Conservation (phyloP, 2,888 invertebrate genomes). For the Ecdyonurus torrentis region DNA sequence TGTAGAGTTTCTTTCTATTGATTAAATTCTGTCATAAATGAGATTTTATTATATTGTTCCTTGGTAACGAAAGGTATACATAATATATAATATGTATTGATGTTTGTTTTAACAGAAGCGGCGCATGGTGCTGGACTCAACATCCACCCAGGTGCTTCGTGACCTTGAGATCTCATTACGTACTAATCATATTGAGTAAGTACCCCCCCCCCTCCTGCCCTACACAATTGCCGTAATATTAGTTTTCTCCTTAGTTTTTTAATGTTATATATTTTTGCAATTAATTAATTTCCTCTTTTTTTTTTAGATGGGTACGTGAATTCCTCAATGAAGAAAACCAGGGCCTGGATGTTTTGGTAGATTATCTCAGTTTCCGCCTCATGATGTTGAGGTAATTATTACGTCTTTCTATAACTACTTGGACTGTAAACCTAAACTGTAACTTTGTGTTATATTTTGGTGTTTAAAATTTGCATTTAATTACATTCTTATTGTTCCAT, state of each 20-base stretch:
- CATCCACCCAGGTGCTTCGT: slow-evolving; percentile 93
- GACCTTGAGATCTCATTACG: slow-evolving; percentile 97
- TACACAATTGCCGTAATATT: background rate
- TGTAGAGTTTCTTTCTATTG: no score
- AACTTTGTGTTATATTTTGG: no score
- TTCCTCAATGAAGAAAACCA: slow-evolving; percentile 93
- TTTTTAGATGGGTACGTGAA: slow-evolving; percentile 89
- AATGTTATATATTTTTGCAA: background rate
- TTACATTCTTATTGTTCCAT: no score
- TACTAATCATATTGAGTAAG: slow-evolving; percentile 98
- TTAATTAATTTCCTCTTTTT: background rate
- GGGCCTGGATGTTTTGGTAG: slow-evolving; percentile 90
- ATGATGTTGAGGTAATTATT: slow-evolving; percentile 72
- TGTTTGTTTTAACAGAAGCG: slow-evolving; percentile 58
- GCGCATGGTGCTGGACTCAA: slow-evolving; percentile 91
- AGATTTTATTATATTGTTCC: no score
- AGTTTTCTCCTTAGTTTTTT: background rate
- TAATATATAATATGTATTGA: no score
- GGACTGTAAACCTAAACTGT: no score
- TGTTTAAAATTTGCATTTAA: no score
- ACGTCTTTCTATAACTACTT: no score
- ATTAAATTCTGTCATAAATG: no score
- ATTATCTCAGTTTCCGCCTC: slow-evolving; percentile 88
- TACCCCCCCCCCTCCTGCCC: slow-evolving; percentile 17
- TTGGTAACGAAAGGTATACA: no score